Conservation (phyloP, 53 echinoderm and acorn worm genomes). For the Actinopyga echinites region DNA sequence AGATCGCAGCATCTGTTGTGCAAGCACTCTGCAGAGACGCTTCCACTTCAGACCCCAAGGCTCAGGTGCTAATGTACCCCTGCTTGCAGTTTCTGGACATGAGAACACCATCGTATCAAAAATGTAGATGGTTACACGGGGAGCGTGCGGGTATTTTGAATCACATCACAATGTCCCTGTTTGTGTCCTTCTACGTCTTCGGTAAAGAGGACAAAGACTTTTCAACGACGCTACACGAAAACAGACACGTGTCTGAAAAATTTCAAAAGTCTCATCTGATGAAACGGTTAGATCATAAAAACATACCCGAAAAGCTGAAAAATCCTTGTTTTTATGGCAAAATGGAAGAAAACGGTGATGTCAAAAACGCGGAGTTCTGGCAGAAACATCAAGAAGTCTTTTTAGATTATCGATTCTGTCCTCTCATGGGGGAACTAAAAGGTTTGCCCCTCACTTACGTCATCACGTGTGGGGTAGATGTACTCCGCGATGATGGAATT, state of each 20-base stretch:
- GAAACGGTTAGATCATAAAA: slow-evolving; percentile 42
- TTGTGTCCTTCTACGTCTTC: slow-evolving; percentile 32
- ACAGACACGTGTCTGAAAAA: slow-evolving; percentile 59
- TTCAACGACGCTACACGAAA: slow-evolving; percentile 18
- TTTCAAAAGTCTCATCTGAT: slow-evolving; percentile 38
- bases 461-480: slow-evolving; percentile 30
- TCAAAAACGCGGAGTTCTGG: slow-evolving; percentile 15
- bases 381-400: slow-evolving; percentile 14
- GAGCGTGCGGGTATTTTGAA: slow-evolving; percentile 17
- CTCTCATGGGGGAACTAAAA: slow-evolving; percentile 46
- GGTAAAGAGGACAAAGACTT: slow-evolving; percentile 36
- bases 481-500: slow-evolving; percentile 13
- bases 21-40: slow-evolving; percentile 63
- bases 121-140: slow-evolving; percentile 28
- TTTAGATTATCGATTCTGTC: slow-evolving; percentile 57
- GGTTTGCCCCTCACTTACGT: slow-evolving; percentile 17
- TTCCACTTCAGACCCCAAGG: slow-evolving; percentile 53
- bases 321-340: slow-evolving; percentile 24
- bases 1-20: slow-evolving; percentile 59
- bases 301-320: slow-evolving; percentile 49
- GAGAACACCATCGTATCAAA: slow-evolving; percentile 64
- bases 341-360: not conserved
- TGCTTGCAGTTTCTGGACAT: slow-evolving; percentile 68
- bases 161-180: slow-evolving; percentile 11
- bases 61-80: slow-evolving; percentile 77